These are phyloP conservation scores for Epinotia nisella DNA, from an alignment of 2,888 invertebrate species.

Conservation along the genomic window DNA sequence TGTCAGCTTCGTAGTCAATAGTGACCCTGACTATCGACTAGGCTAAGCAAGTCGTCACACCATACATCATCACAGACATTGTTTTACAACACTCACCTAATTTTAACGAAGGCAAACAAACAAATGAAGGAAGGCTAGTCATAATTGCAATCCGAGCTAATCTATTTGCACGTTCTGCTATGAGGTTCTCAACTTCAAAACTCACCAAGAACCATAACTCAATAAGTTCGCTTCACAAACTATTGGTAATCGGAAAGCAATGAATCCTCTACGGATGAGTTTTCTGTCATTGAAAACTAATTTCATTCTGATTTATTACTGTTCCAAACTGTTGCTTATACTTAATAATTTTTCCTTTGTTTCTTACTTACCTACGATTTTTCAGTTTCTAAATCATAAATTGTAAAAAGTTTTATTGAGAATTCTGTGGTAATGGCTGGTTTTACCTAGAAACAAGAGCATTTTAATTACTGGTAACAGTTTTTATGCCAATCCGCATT, in stretches of 20 bases:
- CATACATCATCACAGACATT: too few species aligned
- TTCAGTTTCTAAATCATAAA: conserved; percentile 2
- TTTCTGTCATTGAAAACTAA: conserved; percentile 71
- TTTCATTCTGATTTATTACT: conserved; percentile 67
- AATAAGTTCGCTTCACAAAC: conserved; percentile 65
- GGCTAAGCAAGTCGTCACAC: too few species aligned
- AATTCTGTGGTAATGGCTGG: neutral
- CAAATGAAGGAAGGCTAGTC: neutral
- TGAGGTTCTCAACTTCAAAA: conserved; percentile 54
- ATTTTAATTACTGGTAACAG: neutral
- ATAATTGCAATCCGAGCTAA: conserved; percentile 21
- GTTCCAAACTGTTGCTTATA: conserved; percentile 56
- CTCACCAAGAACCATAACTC: conserved; percentile 64
- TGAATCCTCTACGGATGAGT: conserved; percentile 69
- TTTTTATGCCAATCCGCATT: too few species aligned
- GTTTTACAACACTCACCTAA: too few species aligned
- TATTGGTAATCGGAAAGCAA: conserved; percentile 69
- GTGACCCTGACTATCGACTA: too few species aligned
- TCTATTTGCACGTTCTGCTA: conserved; percentile 35
- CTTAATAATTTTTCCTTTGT: conserved; percentile 14
- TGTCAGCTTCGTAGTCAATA: too few species aligned
- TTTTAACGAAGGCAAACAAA: neutral
- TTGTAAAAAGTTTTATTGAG: neutral
- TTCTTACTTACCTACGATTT: neutral
- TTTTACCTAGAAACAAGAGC: neutral